Evolutionary conservation across 1,140 invertebrate genomes (phyloP).

Genomic region (Harlomillsia oculata): DNA sequence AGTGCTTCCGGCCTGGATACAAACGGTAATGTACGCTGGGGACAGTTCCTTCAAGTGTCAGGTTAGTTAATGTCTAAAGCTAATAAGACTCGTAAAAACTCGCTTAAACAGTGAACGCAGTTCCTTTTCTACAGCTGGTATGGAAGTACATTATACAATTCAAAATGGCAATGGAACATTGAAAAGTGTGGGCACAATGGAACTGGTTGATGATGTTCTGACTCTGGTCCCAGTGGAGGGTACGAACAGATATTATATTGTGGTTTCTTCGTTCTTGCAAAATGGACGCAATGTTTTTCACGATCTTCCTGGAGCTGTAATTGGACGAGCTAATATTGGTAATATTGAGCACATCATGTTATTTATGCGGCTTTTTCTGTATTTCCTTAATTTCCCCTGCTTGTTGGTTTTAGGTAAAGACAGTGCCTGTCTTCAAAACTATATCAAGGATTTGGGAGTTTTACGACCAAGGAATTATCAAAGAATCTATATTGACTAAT

Average conservation of each 20-base stretch:
- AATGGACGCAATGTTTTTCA: conserved; percentile 10
- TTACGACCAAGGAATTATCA: conserved; percentile 8
- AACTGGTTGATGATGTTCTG: background rate
- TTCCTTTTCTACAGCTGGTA: conserved; percentile 3
- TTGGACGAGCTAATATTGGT: background rate
- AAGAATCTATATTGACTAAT: conserved; percentile 15
- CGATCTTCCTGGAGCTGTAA: conserved; percentile 2
- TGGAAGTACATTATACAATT: conserved; percentile 14
- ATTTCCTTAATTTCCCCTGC: background rate
- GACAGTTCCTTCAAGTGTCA: conserved; percentile 30
- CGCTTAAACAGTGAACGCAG: background rate
- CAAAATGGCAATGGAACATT: background rate
- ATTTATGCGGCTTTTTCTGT: background rate
- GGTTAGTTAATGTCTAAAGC: no score
- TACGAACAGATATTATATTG: conserved; percentile 8
- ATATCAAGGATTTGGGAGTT: background rate
- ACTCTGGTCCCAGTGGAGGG: background rate
- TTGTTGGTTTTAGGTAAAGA: conserved; percentile 1
- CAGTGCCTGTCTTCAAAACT: conserved; percentile 13
- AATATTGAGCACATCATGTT: background rate
- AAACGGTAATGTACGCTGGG: background rate
- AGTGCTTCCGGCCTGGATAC: conserved; percentile 9
- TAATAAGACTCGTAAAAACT: background rate
- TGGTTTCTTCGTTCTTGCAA: conserved; percentile 14
- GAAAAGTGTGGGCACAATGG: background rate